phyloP scores from a whole-genome alignment of 2,113 vertebrate species.

The Crotalus viridis region DNA sequence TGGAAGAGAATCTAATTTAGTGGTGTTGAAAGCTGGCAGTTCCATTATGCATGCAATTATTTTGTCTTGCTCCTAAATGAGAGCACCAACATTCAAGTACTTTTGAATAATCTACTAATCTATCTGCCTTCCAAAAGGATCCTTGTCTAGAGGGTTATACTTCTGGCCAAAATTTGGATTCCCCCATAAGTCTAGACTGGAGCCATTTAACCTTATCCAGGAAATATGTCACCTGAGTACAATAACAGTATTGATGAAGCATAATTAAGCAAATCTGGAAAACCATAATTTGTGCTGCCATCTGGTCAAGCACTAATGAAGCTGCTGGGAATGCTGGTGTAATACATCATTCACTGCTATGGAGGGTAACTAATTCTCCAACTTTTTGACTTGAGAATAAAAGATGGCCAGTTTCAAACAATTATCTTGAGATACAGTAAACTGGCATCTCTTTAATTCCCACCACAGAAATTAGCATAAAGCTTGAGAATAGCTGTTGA shows the following conservation, averaged over 20 bases:
- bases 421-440: background rate
- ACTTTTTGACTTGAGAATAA: background rate
- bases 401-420: background rate
- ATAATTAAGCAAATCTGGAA: constrained; percentile 32
- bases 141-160: constrained; percentile 23
- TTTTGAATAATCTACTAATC: constrained; percentile 40
- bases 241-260: constrained; percentile 34
- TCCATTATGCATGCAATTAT: constrained; percentile 5
- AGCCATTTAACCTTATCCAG: constrained; percentile 28
- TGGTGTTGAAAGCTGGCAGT: constrained; percentile 8
- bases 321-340: constrained; percentile 16
- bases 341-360: constrained; percentile 22
- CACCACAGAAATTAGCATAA: background rate
- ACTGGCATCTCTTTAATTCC: background rate
- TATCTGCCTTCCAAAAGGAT: constrained; percentile 26
- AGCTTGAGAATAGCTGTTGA: background rate
- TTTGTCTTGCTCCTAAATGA: constrained; percentile 11
- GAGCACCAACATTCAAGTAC: background rate
- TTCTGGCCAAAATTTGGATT: constrained; percentile 27
- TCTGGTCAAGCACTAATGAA: constrained; percentile 38
- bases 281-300: constrained; percentile 27
- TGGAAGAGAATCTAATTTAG: background rate
- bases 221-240: constrained; percentile 39
- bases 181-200: constrained; percentile 33
- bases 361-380: background rate